Evolutionary conservation across 2,113 vertebrate species (phyloP).

Genomic region (Amblyopsis rosae): DNA sequence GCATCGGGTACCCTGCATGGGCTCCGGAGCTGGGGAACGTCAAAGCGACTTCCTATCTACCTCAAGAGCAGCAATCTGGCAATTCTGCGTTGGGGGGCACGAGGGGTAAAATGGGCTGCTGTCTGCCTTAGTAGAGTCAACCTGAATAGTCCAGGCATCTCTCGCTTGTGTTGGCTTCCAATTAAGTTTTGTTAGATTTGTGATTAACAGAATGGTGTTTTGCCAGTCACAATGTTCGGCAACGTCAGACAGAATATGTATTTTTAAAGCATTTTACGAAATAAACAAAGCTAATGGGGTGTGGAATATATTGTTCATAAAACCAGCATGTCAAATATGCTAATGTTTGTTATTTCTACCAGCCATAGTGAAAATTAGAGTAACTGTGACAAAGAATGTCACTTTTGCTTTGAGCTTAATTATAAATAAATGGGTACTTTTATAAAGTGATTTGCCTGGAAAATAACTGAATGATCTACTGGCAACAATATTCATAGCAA

Average conservation of each 20-base stretch:
- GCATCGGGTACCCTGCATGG: background rate
- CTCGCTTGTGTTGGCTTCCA: no score
- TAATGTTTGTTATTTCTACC: conserved; percentile 31
- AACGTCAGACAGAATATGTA: no score
- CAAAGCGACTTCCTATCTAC: background rate
- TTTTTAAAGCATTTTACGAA: no score
- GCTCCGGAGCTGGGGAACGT: background rate
- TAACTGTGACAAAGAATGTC: background rate
- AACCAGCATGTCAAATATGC: conserved; percentile 45
- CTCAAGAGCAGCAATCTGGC: background rate
- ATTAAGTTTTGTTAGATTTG: no score
- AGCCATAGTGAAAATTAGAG: conserved; percentile 39
- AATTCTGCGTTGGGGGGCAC: background rate
- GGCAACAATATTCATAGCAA: no score
- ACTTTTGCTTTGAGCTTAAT: background rate
- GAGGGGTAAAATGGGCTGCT: background rate
- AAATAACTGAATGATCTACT: background rate
- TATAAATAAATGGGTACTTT: background rate
- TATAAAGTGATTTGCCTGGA: background rate
- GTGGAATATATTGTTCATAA: conserved; percentile 57
- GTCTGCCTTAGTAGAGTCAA: background rate
- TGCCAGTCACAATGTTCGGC: no score
- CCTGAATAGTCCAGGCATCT: no score
- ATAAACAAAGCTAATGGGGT: conserved; percentile 43
- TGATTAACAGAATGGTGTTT: no score